Evolutionary conservation across 2,113 vertebrate genomes (phyloP).

Genomic region (Takifugu flavidus): DNA sequence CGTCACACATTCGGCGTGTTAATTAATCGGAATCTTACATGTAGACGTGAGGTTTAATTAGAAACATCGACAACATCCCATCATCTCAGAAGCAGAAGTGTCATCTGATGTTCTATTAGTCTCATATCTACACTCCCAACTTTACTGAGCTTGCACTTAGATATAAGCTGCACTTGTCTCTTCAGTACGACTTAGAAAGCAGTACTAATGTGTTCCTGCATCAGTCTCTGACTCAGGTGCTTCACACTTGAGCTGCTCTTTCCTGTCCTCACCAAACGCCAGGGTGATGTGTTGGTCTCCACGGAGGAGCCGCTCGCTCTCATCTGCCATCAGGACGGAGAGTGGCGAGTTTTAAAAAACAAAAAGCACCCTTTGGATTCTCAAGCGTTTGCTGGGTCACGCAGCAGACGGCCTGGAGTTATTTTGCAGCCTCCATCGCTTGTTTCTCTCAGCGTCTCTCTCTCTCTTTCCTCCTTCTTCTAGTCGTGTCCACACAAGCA

Average conservation of each 20-base stretch:
- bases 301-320: not conserved
- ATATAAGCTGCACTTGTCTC: not conserved
- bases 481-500: conserved; percentile 25
- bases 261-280: conserved; percentile 14
- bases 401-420: conserved; percentile 6
- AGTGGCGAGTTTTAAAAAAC: not conserved
- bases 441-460: conserved; percentile 1
- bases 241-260: conserved; percentile 9
- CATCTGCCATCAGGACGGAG: not conserved
- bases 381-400: conserved; percentile 18
- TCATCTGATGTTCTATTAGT: not conserved
- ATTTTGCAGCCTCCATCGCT: conserved; percentile 7
- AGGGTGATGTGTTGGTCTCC: conserved; percentile 1
- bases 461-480: conserved; percentile 16
- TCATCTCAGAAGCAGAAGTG: not conserved
- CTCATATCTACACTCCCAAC: not conserved
- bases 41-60: conserved; percentile 28
- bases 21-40: conserved; percentile 21
- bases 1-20: conserved; percentile 13
- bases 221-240: conserved; percentile 6
- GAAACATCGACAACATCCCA: conserved; percentile 6
- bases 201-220: not conserved
- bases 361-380: conserved; percentile 1
- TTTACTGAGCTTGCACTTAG: not conserved
- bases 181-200: not conserved